Conservation (phyloP, 1,140 invertebrate species). For the Dreissena polymorpha region DNA sequence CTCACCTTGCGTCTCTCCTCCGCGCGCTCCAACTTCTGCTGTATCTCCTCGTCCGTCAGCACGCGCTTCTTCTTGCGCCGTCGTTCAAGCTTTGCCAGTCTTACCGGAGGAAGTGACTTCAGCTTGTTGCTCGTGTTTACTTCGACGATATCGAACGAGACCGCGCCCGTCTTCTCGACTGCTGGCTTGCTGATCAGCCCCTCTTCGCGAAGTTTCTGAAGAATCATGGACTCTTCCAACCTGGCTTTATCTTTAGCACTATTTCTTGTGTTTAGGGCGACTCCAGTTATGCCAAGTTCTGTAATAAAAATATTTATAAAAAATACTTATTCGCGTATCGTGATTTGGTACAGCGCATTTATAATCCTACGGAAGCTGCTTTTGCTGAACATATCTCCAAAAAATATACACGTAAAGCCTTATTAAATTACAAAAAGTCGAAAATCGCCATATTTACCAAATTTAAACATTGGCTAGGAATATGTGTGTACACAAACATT, state of each 20-base stretch:
- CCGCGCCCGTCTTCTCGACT: conserved; percentile 70
- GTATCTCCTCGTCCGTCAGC: conserved; percentile 71
- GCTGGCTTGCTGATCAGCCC: conserved; percentile 75
- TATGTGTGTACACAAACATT: too few species aligned
- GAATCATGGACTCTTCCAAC: conserved; percentile 73
- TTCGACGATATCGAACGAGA: conserved; percentile 73
- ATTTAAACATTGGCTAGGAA: too few species aligned
- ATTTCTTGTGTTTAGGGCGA: conserved; percentile 66
- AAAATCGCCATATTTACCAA: too few species aligned
- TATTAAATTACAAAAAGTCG: too few species aligned
- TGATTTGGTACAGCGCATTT: not conserved
- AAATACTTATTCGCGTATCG: not conserved
- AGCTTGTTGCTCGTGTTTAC: conserved; percentile 21
- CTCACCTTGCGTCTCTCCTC: conserved; percentile 72
- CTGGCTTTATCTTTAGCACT: conserved; percentile 75
- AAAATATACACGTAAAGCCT: too few species aligned
- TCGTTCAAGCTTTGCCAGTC: conserved; percentile 65
- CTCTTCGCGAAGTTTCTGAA: conserved; percentile 76
- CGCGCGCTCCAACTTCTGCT: conserved; percentile 69
- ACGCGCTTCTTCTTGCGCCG: conserved; percentile 67
- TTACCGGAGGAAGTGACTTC: conserved; percentile 52
- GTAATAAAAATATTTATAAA: conserved; percentile 35
- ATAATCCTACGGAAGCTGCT: too few species aligned
- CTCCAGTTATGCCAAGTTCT: conserved; percentile 76
- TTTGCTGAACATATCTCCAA: too few species aligned